Conservation (phyloP, 2,888 invertebrate species). For the Drosophila differens region DNA sequence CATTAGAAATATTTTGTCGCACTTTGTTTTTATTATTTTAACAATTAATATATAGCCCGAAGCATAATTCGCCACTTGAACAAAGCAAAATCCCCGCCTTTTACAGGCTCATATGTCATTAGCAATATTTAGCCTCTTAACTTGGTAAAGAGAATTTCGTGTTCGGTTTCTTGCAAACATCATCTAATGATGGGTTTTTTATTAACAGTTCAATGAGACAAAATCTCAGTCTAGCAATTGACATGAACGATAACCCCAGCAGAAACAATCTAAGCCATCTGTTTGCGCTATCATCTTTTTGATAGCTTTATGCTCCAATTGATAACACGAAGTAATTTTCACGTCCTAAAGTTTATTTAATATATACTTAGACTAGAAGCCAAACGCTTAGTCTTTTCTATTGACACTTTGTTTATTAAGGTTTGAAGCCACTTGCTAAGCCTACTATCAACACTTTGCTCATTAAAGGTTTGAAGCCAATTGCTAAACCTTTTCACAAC, state of each 20-base stretch:
- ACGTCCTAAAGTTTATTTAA: too few relatives aligned
- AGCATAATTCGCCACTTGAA: background rate
- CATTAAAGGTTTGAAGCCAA: too few relatives aligned
- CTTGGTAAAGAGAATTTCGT: background rate
- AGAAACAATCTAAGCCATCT: background rate
- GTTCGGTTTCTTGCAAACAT: slow-evolving; percentile 6
- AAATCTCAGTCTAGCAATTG: slow-evolving; percentile 12
- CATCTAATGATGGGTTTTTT: slow-evolving; percentile 6
- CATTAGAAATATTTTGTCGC: background rate
- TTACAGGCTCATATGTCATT: background rate
- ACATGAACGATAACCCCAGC: slow-evolving; percentile 59
- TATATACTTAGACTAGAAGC: too few relatives aligned
- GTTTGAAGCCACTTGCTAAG: too few relatives aligned
- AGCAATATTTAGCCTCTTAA: background rate
- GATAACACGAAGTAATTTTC: too few relatives aligned
- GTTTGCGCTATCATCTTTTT: too few relatives aligned
- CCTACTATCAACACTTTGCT: too few relatives aligned
- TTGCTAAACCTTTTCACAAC: too few relatives aligned
- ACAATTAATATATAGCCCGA: background rate
- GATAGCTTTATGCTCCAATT: too few relatives aligned
- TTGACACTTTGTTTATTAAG: too few relatives aligned
- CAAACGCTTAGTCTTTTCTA: too few relatives aligned
- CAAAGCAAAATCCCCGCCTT: background rate
- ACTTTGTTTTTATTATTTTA: too few relatives aligned
- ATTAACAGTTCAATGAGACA: slow-evolving; percentile 32